A percentile compares a stretch with the other conserved stretches of the same genome.
These are phyloP conservation scores for Eupithecia tripunctaria DNA, from an alignment of 2,888 invertebrate species.

Conservation along the genomic window DNA sequence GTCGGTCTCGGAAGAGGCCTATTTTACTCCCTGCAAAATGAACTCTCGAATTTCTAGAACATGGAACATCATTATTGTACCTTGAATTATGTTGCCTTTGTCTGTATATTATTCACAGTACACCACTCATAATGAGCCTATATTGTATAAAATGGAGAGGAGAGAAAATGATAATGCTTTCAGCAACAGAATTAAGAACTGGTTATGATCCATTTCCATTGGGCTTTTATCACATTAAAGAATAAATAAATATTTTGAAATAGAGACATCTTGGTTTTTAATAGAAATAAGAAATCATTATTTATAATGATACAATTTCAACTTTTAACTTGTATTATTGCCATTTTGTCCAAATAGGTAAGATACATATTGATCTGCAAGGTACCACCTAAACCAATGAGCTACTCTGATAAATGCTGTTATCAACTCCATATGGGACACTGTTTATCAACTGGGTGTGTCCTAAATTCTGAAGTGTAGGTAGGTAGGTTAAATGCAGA, in stretches of 20 bases:
- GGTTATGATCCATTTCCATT: not conserved
- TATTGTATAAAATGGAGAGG: not conserved
- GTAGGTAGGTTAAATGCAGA: not conserved
- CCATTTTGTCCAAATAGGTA: not conserved
- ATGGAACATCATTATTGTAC: not conserved
- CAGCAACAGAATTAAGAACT: not conserved
- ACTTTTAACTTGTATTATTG: not conserved
- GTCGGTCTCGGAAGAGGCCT: not conserved
- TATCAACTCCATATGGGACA: conserved; percentile 10
- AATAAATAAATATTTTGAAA: not conserved
- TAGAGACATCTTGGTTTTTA: not conserved
- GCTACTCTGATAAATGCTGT: not conserved
- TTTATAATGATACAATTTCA: too few relatives aligned
- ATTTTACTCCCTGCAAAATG: not conserved
- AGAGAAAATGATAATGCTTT: not conserved
- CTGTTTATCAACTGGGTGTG: not conserved
- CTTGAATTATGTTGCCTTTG: not conserved
- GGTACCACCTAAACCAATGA: not conserved
- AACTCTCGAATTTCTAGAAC: not conserved
- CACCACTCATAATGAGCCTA: not conserved
- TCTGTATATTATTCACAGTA: not conserved
- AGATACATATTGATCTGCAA: not conserved
- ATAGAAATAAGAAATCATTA: too few relatives aligned
- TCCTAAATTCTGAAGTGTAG: not conserved
- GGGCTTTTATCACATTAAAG: not conserved